A percentile compares a stretch with the other conserved stretches of the same genome.
Conservation (phyloP, 2,797 vertebrate genomes). For the Acrossocheilus fasciatus region DNA sequence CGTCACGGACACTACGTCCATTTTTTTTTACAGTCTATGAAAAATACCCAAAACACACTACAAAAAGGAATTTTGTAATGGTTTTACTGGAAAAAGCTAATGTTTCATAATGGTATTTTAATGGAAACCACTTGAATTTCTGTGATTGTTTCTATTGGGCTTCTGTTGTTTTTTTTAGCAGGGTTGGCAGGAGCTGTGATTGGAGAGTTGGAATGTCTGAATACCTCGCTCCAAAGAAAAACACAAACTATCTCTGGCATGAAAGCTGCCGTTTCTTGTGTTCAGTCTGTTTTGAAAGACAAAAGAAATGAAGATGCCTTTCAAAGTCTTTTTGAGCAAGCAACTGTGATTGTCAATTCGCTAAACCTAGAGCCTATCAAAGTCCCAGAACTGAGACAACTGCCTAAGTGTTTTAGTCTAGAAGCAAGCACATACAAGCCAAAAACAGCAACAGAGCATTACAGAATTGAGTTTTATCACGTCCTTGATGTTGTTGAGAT, state of each 20-base stretch:
- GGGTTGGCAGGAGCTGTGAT: conserved; percentile 38
- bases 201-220: conserved; percentile 36
- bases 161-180: no score
- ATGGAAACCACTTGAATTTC: no score
- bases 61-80: no score
- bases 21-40: no score
- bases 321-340: conserved; percentile 39
- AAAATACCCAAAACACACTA: no score
- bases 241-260: conserved; percentile 37
- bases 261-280: conserved; percentile 33
- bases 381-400: conserved; percentile 15
- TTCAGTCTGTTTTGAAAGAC: conserved; percentile 35
- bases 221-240: conserved; percentile 47
- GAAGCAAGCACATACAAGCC: background rate
- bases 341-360: conserved; percentile 37
- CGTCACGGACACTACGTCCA: no score
- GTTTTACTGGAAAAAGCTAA: no score
- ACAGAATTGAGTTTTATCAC: conserved; percentile 45
- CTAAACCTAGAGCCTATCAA: conserved; percentile 41
- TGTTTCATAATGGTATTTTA: no score
- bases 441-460: conserved; percentile 44
- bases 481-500: conserved; percentile 37
- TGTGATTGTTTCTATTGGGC: no score
- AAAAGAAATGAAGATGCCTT: conserved; percentile 42
- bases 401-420: conserved; percentile 28